Percentiles rank a stretch among this genome's conserved stretches.
These are phyloP conservation scores for Oceanodroma tethys DNA, from an alignment of 2,113 vertebrate genomes.

Conservation along the genomic window DNA sequence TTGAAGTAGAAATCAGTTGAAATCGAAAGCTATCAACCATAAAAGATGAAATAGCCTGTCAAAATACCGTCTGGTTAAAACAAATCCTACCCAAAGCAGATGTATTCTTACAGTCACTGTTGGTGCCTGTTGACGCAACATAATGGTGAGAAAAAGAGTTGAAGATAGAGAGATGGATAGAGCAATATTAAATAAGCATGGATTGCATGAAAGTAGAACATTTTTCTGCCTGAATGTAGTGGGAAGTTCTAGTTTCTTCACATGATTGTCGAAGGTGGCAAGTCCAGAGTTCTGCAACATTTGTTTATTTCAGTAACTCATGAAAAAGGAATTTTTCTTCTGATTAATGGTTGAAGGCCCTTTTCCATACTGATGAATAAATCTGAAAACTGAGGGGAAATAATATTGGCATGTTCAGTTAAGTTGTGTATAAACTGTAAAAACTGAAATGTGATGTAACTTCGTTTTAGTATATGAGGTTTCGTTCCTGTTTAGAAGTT, in stretches of 20 bases:
- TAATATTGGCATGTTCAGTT: not conserved
- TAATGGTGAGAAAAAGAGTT: not conserved
- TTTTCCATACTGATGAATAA: not conserved
- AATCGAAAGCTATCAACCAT: not conserved
- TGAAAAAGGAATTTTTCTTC: not conserved
- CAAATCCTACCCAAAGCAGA: not conserved
- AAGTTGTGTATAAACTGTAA: not conserved
- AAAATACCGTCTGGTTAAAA: not conserved
- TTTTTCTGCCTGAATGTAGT: rapidly evolving
- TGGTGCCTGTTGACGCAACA: not conserved
- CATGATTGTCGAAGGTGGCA: rapidly evolving
- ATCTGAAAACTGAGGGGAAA: not conserved
- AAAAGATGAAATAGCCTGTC: not conserved
- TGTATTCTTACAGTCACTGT: not conserved
- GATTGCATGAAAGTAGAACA: not conserved
- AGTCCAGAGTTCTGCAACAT: not conserved
- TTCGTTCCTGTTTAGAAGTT: not conserved
- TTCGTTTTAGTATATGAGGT: not conserved
- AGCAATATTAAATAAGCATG: not conserved
- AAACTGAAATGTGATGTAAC: not conserved
- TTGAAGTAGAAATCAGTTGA: not conserved
- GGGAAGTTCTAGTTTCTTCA: not conserved
- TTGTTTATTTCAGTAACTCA: not conserved
- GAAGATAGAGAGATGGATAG: not conserved
- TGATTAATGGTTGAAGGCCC: not conserved